Conservation (phyloP, 2,113 vertebrate species). For the Calypte anna region DNA sequence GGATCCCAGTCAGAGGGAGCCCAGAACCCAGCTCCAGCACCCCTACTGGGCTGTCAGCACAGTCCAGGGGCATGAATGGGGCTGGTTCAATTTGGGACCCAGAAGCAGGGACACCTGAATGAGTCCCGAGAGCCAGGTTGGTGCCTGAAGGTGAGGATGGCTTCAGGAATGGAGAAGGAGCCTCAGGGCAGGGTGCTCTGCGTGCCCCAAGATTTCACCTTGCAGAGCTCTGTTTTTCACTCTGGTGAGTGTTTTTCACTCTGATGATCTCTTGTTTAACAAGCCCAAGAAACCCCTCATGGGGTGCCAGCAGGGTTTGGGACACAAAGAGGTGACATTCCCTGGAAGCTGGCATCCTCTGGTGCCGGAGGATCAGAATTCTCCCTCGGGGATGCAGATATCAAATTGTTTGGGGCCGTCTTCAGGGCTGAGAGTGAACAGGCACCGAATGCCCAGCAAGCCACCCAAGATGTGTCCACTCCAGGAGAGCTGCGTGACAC, state of each 20-base stretch:
- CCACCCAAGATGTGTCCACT: fast-evolving
- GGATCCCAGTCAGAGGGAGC: neutral
- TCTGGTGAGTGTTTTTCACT: too few species aligned
- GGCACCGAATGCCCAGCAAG: neutral
- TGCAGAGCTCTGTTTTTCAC: neutral
- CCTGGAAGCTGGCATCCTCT: neutral
- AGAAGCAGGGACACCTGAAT: neutral
- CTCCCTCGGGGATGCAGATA: too few species aligned
- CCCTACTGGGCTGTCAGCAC: fast-evolving
- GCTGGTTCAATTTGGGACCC: neutral
- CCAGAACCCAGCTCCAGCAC: neutral
- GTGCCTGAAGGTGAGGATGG: neutral
- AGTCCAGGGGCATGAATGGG: fast-evolving
- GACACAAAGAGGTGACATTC: neutral
- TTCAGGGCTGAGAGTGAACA: neutral
- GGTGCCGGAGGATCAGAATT: too few species aligned
- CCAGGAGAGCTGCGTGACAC: neutral
- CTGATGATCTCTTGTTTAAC: neutral
- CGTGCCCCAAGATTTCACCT: fast-evolving
- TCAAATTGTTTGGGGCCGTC: fast-evolving
- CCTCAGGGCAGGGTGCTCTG: neutral
- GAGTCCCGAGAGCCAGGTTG: neutral
- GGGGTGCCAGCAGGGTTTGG: neutral
- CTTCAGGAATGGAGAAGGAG: neutral
- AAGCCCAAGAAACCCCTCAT: fast-evolving